phyloP scores from a whole-genome alignment of 2,888 invertebrate species.

The Coremacera marginata region DNA sequence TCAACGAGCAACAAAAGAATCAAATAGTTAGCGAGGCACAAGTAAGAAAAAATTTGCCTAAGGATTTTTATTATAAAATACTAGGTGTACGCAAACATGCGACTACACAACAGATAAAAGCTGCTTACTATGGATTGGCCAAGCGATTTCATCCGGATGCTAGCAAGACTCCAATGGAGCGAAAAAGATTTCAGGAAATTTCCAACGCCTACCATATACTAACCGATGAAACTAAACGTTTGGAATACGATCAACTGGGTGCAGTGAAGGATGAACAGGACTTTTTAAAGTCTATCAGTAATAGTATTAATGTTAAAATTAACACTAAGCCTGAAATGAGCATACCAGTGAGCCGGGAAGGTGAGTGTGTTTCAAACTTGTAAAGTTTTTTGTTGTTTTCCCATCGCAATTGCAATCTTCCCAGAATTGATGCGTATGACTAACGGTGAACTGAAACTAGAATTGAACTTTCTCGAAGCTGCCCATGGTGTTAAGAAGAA shows the following conservation, averaged over 20 bases:
- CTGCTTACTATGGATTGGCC: conserved; percentile 64
- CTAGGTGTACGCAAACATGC: conserved; percentile 59
- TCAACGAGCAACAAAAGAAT: conserved; percentile 46
- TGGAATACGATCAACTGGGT: conserved; percentile 68
- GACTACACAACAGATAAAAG: conserved; percentile 60
- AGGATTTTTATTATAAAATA: conserved; percentile 63
- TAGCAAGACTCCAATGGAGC: conserved; percentile 52
- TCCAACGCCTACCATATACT: conserved; percentile 97
- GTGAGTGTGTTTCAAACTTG: conserved; percentile 40
- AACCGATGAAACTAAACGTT: conserved; percentile 86
- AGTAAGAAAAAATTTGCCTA: conserved; percentile 53
- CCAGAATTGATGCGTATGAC: conserved; percentile 54
- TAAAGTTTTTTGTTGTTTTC: no score
- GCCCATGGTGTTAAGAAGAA: conserved; percentile 61
- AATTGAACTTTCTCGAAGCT: conserved; percentile 61
- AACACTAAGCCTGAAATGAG: conserved; percentile 40
- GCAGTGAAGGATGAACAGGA: conserved; percentile 55
- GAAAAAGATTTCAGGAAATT: conserved; percentile 80
- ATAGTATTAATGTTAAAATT: conserved; percentile 42
- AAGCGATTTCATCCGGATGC: conserved; percentile 67
- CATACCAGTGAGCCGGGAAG: conserved; percentile 44
- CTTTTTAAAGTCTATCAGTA: conserved; percentile 50
- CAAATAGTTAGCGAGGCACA: conserved; percentile 46
- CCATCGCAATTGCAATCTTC: neutral
- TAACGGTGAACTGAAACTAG: conserved; percentile 53